Conservation (phyloP, 1,140 invertebrate species). For the Triops cancriformis region DNA sequence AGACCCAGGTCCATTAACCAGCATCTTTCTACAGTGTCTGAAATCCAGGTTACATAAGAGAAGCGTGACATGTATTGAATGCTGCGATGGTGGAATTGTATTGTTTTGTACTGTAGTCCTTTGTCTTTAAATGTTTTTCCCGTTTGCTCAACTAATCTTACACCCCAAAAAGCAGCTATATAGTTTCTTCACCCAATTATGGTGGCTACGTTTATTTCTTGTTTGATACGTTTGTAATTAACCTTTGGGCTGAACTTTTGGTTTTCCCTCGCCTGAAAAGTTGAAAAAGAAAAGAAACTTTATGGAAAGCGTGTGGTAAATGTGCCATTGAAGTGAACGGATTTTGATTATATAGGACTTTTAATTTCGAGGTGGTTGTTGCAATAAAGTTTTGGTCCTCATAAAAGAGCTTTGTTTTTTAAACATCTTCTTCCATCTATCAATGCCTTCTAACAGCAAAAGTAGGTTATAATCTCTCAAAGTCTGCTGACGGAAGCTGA, state of each 20-base stretch:
- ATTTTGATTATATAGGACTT: background rate
- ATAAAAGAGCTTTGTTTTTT: too few species aligned
- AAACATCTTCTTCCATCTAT: too few species aligned
- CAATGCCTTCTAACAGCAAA: too few species aligned
- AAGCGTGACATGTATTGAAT: background rate
- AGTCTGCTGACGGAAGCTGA: too few species aligned
- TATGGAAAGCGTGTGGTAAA: background rate
- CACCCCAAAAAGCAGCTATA: background rate
- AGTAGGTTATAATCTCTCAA: too few species aligned
- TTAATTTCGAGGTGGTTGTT: constrained; percentile 4
- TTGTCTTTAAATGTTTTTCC: background rate
- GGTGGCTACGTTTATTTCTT: background rate
- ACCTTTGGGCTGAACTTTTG: background rate
- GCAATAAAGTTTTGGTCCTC: background rate
- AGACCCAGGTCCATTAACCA: background rate
- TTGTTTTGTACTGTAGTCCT: background rate
- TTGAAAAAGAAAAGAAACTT: background rate
- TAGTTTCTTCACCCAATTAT: background rate
- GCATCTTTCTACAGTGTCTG: background rate
- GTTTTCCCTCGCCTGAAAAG: background rate
- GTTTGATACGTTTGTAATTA: background rate
- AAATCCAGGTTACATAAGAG: background rate
- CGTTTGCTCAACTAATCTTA: constrained; percentile 6
- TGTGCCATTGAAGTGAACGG: constrained; percentile 8
- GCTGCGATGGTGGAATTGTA: background rate